These are phyloP conservation scores for Apistogramma diplotaenia DNA, from an alignment of 2,113 vertebrate species.

Conservation along the genomic window DNA sequence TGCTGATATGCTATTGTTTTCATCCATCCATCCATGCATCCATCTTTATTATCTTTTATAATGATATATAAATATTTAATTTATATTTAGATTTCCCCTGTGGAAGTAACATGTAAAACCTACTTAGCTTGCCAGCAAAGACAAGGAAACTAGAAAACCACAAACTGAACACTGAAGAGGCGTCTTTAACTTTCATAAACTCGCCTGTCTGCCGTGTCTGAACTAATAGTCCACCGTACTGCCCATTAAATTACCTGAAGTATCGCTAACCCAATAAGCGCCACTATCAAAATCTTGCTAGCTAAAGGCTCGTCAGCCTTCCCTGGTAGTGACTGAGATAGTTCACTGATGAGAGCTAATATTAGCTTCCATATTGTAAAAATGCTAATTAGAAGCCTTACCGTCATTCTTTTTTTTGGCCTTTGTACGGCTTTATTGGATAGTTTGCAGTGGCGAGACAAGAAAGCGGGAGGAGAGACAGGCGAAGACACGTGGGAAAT, in stretches of 20 bases:
- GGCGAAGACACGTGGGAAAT: no score
- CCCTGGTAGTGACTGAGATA: not conserved
- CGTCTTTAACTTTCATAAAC: not conserved
- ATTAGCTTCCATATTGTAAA: not conserved
- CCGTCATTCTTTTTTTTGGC: no score
- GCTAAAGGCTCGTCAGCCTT: not conserved
- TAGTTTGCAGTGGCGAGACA: no score
- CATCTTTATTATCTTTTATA: not conserved
- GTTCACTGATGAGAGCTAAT: not conserved
- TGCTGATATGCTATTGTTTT: not conserved
- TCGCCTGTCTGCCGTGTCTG: no score
- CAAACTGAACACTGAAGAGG: not conserved
- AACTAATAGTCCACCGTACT: not conserved
- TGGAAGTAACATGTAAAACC: not conserved
- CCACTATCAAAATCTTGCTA: not conserved
- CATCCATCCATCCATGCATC: not conserved
- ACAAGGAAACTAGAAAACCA: not conserved
- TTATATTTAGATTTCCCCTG: not conserved
- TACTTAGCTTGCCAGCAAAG: not conserved
- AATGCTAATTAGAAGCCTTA: not conserved
- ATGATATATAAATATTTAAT: not conserved
- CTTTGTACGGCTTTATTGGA: no score
- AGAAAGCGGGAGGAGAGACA: no score
- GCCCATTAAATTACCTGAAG: not conserved
- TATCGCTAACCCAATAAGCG: not conserved